phyloP scores from a whole-genome alignment of 1,140 invertebrate genomes.

The Caenorhabditis tropicalis region DNA sequence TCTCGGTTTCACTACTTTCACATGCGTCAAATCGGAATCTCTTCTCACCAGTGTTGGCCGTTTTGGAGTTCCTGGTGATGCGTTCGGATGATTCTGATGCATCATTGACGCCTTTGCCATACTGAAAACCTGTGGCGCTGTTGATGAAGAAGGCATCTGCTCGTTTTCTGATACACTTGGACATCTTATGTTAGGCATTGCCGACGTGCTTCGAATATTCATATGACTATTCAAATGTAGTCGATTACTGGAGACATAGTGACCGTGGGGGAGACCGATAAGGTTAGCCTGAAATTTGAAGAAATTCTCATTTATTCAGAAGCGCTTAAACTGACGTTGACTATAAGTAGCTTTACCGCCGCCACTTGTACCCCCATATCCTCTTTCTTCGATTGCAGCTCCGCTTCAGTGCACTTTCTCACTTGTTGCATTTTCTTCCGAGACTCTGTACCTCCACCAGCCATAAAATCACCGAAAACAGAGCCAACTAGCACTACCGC shows the following conservation, averaged over 20 bases:
- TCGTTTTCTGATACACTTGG: neutral
- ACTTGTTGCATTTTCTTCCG: neutral
- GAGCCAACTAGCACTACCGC: neutral
- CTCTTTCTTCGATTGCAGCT: neutral
- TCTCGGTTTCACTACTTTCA: neutral
- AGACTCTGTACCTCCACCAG: neutral
- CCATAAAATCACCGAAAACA: conserved; percentile 9
- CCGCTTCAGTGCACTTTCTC: neutral
- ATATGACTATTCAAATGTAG: neutral
- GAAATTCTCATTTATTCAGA: neutral
- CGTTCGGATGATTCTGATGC: neutral
- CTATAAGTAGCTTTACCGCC: neutral
- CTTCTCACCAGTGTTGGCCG: neutral
- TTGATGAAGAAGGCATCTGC: neutral
- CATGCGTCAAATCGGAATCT: conserved; percentile 18
- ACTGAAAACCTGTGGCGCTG: neutral
- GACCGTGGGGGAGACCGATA: neutral
- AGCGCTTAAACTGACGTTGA: neutral
- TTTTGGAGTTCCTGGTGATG: neutral
- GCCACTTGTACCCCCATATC: neutral
- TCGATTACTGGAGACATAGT: conserved; percentile 3
- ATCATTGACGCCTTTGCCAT: conserved; percentile 1
- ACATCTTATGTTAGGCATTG: neutral
- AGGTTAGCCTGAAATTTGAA: neutral
- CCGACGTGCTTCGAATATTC: conserved; percentile 7